phyloP scores from a whole-genome alignment of 2,797 vertebrate species.

The Staurois parvus region DNA sequence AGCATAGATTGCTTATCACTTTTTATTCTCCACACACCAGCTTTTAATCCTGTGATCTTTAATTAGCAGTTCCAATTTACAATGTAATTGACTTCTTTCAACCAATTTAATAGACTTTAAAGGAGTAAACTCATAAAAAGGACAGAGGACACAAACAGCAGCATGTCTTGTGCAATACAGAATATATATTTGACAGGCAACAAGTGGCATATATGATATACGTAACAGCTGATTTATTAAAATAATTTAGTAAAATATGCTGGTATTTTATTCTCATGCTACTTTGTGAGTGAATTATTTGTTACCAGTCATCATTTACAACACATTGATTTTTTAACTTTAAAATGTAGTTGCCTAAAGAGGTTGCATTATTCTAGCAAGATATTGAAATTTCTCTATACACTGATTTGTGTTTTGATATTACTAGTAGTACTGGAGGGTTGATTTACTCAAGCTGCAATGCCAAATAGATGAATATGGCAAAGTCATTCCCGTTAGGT shows the following conservation, averaged over 20 bases:
- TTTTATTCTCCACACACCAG: slow-evolving; percentile 33
- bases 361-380: not conserved
- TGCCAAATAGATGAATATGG: too few species aligned
- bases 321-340: not conserved
- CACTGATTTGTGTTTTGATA: too few species aligned
- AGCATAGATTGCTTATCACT: slow-evolving; percentile 35
- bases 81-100: slow-evolving; percentile 51
- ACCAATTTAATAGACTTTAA: slow-evolving; percentile 42
- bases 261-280: too few species aligned
- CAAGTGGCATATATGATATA: not conserved
- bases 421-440: too few species aligned
- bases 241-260: too few species aligned
- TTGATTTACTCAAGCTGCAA: too few species aligned
- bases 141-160: slow-evolving; percentile 17
- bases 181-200: not conserved
- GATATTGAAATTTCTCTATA: too few species aligned
- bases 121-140: slow-evolving; percentile 14
- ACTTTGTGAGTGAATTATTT: not conserved
- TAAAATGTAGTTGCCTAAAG: not conserved
- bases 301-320: not conserved
- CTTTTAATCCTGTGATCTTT: slow-evolving; percentile 56
- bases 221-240: not conserved
- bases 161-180: not conserved
- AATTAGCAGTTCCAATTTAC: slow-evolving; percentile 55
- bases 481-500: too few species aligned